A percentile compares a stretch with the other conserved stretches of the same genome.
phyloP scores from a whole-genome alignment of 2,888 invertebrate genomes.

The Sussaba pulchella region DNA sequence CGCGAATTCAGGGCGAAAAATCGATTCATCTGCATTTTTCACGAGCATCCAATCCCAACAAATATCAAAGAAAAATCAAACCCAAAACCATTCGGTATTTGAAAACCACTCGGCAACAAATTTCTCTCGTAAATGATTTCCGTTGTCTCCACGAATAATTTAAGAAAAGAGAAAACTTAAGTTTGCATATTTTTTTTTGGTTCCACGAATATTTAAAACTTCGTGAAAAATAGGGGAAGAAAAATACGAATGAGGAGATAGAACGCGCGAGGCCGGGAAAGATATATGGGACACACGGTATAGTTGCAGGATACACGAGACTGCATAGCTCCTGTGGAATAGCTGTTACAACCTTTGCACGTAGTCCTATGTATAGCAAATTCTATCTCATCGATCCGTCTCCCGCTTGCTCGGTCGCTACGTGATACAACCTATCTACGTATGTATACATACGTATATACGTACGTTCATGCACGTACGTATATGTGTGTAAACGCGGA shows the following conservation, averaged over 20 bases:
- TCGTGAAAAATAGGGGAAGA: neutral
- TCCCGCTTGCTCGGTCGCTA: slow-evolving; percentile 71
- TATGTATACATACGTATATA: slow-evolving; percentile 15
- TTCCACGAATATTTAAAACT: neutral
- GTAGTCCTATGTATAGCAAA: slow-evolving; percentile 74
- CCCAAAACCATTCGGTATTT: no score
- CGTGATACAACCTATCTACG: slow-evolving; percentile 63
- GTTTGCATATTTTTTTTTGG: neutral
- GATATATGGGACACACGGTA: slow-evolving; percentile 1
- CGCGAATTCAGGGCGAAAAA: no score
- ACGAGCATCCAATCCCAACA: no score
- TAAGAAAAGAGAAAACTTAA: no score
- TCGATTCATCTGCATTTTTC: no score
- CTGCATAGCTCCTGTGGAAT: slow-evolving; percentile 37
- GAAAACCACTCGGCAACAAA: no score
- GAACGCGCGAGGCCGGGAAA: neutral
- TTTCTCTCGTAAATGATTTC: no score
- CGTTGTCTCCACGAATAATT: no score
- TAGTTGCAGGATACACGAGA: slow-evolving; percentile 17
- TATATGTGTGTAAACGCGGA: slow-evolving; percentile 44
- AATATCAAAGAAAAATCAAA: no score
- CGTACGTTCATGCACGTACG: neutral
- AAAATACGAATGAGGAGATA: slow-evolving; percentile 4
- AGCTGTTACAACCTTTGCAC: slow-evolving; percentile 44
- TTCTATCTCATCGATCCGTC: slow-evolving; percentile 80